phyloP scores from a whole-genome alignment of 2,888 invertebrate genomes.

The Dryobota labecula region DNA sequence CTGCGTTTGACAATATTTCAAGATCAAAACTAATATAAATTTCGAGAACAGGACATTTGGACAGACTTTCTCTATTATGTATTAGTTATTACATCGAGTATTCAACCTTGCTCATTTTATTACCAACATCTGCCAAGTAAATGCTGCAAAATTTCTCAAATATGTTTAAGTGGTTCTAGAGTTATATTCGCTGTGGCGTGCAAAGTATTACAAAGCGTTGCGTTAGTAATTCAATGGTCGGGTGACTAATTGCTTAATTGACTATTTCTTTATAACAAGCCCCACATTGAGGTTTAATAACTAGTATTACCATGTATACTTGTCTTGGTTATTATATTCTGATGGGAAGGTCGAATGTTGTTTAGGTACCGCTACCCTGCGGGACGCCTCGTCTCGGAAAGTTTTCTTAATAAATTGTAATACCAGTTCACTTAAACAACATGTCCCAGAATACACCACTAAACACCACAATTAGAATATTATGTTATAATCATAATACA shows the following conservation, averaged over 20 bases:
- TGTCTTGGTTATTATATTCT: neutral
- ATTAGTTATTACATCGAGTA: slow-evolving; percentile 14
- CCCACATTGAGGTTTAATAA: slow-evolving; percentile 19
- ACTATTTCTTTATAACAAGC: slow-evolving; percentile 47
- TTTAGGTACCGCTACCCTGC: neutral
- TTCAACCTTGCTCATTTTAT: slow-evolving; percentile 15
- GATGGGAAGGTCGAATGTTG: neutral
- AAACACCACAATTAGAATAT: no score
- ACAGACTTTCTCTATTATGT: slow-evolving; percentile 27
- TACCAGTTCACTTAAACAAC: no score
- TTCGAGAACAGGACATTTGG: slow-evolving; percentile 1
- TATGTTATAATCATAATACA: no score
- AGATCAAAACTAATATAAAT: slow-evolving; percentile 10
- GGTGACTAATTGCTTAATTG: slow-evolving; percentile 62
- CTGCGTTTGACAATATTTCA: slow-evolving; percentile 18
- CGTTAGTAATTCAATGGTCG: slow-evolving; percentile 54
- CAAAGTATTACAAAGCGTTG: slow-evolving; percentile 51
- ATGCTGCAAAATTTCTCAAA: slow-evolving; percentile 23
- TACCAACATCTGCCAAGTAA: slow-evolving; percentile 22
- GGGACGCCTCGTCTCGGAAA: neutral
- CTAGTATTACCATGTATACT: slow-evolving; percentile 1
- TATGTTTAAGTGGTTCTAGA: slow-evolving; percentile 14
- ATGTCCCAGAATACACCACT: no score
- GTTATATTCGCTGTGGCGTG: slow-evolving; percentile 46
- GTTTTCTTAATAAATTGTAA: neutral